Base-by-base conservation (phyloP, 2,888 invertebrate genomes). In the Agrochola lychnidis region DNA sequence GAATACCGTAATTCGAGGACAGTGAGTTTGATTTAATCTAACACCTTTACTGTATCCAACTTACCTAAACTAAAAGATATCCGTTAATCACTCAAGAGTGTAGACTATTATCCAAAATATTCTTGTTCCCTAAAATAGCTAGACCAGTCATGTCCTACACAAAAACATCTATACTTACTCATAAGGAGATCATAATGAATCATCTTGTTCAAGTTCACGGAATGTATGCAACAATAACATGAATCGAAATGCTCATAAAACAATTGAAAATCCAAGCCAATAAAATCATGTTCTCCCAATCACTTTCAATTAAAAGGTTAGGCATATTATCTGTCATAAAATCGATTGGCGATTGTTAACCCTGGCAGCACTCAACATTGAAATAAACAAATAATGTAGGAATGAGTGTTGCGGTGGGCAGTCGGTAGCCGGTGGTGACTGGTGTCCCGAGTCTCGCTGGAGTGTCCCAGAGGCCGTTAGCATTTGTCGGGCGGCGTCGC, bases 381-480 rank as follows among this genome's bases (percentile, higher is more conserved):
- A 73, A 83, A 81, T 77, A 90, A 86, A 87, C 81, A 83, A 84
- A 82, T 87, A 82, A 78, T 77, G 82, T 78, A 78, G 83, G 68
- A 82, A 81, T 79, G 76, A 79, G 85, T 80, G 80, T 72, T 74
- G 78, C 81, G 79, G 76, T 82, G 80, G 75, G 70, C 42, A 53
- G 53, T 40, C 79, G 53, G 66, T 48, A 67, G 75, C 30, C 57
- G 25, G 57, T 66, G 81, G 74, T 81, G 64, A 81, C 81, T 79
- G 78, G 70, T 78, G 86, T 74, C 78, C 61, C 68, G 71, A 84
- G 79, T 86, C 87, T 86, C 90, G 90, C 95, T 95, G 95, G 94
- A 94, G 95, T 93, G 93, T 94, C 96, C 96, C 94, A 95, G 95
- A 95, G 96, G 96, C 94, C 96, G 94, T 96, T 96, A 96, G 95